These are phyloP conservation scores for Pristionchus exspectatus DNA, from an alignment of 2,888 invertebrate genomes.

Conservation along the genomic window DNA sequence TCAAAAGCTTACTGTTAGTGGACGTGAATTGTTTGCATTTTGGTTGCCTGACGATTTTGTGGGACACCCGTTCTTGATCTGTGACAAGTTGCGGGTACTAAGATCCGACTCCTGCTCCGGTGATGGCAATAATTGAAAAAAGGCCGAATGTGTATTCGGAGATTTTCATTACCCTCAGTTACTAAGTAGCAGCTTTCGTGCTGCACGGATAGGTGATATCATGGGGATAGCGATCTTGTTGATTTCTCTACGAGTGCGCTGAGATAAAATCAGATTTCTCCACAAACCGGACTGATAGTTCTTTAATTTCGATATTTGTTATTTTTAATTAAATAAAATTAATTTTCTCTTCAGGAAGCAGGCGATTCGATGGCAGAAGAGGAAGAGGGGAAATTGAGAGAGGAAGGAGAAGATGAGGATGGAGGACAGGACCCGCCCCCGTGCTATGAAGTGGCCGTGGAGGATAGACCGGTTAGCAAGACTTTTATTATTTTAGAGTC, in stretches of 20 bases:
- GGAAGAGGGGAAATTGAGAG: slow-evolving; percentile 13
- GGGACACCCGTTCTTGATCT: too few relatives aligned
- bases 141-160: too few relatives aligned
- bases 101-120: too few relatives aligned
- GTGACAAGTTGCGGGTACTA: too few relatives aligned
- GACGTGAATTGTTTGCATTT: too few relatives aligned
- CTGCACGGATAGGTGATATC: neutral
- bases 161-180: too few relatives aligned
- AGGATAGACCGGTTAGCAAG: slow-evolving; percentile 11
- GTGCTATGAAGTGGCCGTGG: slow-evolving; percentile 12
- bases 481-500: too few relatives aligned
- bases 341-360: neutral
- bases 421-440: neutral
- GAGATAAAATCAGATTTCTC: neutral
- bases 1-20: too few relatives aligned
- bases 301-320: neutral
- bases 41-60: too few relatives aligned
- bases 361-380: slow-evolving; percentile 25
- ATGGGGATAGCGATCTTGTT: neutral
- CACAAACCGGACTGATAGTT: neutral
- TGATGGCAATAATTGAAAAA: too few relatives aligned
- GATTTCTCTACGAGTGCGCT: neutral
- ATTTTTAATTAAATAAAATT: neutral
- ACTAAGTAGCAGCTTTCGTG: neutral
- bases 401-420: neutral